Conservation (phyloP, 2,113 vertebrate species). For the Tachysurus vachellii region DNA sequence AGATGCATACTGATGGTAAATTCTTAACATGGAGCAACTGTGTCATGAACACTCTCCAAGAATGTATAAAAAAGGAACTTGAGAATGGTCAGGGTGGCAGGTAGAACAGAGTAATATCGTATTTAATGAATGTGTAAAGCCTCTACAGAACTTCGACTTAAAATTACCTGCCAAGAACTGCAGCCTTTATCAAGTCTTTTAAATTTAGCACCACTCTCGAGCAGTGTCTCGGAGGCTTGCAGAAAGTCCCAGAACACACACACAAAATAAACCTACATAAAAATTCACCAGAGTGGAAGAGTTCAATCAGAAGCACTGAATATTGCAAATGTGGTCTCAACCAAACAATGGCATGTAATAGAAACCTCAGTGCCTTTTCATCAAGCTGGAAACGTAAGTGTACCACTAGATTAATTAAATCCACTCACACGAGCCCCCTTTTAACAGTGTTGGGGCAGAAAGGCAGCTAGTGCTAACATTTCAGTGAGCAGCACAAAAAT, state of each 20-base stretch:
- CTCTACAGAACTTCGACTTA: not conserved
- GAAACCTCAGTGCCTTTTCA: constrained; percentile 41
- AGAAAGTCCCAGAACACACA: constrained; percentile 54
- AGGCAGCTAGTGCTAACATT: constrained; percentile 66
- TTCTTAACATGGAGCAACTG: not conserved
- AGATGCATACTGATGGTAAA: constrained; percentile 15
- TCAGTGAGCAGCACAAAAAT: constrained; percentile 47
- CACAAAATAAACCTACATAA: constrained; percentile 57
- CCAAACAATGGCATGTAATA: constrained; percentile 41
- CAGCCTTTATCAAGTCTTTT: constrained; percentile 60
- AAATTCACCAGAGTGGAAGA: constrained; percentile 64
- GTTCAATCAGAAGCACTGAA: constrained; percentile 61
- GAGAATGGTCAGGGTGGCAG: constrained; percentile 8
- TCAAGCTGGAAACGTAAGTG: constrained; percentile 56
- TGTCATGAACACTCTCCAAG: not conserved
- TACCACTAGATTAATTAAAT: constrained; percentile 61
- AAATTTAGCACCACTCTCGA: constrained; percentile 71
- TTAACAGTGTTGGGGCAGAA: constrained; percentile 67
- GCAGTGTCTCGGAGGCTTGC: constrained; percentile 56
- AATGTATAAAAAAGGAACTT: constrained; percentile 26
- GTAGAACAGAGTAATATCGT: constrained; percentile 3
- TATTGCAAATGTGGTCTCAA: constrained; percentile 60
- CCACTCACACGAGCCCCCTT: constrained; percentile 56
- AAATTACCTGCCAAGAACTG: not conserved
- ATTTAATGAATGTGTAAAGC: not conserved